These are phyloP conservation scores for Neosilurus hyrtlii DNA, from an alignment of 2,797 vertebrate species.

Conservation along the genomic window DNA sequence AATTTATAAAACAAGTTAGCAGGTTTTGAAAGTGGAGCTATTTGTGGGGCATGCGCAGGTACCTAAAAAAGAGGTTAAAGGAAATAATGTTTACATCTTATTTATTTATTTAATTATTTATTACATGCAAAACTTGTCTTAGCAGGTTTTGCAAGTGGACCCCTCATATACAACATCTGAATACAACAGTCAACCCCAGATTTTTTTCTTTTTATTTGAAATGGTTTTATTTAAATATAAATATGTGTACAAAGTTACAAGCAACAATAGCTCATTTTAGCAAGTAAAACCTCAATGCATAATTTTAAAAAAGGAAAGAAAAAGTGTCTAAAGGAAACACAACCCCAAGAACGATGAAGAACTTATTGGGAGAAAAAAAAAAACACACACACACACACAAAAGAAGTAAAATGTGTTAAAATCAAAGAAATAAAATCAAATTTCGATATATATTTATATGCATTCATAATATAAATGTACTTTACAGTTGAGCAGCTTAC, in stretches of 20 bases:
- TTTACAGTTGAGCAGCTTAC: slow-evolving; percentile 81
- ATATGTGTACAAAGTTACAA: slow-evolving; percentile 88
- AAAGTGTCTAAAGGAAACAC: slow-evolving; percentile 67
- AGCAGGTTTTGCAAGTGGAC: too few species aligned
- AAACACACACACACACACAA: neutral
- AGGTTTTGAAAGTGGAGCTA: too few species aligned
- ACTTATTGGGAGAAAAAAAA: slow-evolving; percentile 58
- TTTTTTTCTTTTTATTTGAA: slow-evolving; percentile 70
- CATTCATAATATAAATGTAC: slow-evolving; percentile 77
- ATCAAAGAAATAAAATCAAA: slow-evolving; percentile 68
- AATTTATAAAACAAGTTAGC: too few species aligned
- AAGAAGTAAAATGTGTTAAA: neutral
- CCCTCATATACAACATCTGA: neutral
- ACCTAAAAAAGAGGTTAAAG: too few species aligned
- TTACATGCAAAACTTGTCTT: too few species aligned
- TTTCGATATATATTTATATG: slow-evolving; percentile 69
- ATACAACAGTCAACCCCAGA: neutral
- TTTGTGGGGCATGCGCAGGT: too few species aligned
- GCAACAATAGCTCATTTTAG: slow-evolving; percentile 78
- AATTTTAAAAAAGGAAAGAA: slow-evolving; percentile 68
- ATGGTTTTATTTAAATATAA: slow-evolving; percentile 88
- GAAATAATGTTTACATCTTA: too few species aligned
- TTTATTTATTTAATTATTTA: too few species aligned
- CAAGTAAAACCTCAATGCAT: slow-evolving; percentile 79
- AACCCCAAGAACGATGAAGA: slow-evolving; percentile 70